A percentile compares a stretch with the other conserved stretches of the same genome.
Evolutionary conservation across 1,140 invertebrate species (phyloP).

Genomic region (Scaptodrosophila lebanonensis): DNA sequence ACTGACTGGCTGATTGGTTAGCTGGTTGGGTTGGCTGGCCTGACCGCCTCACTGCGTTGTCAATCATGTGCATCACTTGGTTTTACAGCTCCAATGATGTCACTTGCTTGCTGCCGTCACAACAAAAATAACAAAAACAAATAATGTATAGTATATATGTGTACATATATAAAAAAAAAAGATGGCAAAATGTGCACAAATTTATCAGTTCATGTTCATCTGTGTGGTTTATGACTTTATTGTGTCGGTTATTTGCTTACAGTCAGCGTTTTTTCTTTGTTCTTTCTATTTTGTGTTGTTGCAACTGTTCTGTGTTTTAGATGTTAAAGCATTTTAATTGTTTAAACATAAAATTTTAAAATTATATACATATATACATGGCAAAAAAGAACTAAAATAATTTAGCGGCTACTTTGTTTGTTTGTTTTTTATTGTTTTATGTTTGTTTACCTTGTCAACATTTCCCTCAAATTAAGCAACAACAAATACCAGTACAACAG

Average conservation of each 20-base stretch:
- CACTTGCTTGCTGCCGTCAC: conserved; percentile 33
- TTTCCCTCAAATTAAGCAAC: conserved; percentile 29
- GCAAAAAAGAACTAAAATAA: conserved; percentile 1
- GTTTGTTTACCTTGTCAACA: conserved; percentile 20
- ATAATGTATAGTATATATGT: conserved; percentile 15
- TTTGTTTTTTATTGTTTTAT: conserved; percentile 13
- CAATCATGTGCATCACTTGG: conserved; percentile 65
- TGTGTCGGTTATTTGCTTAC: conserved; percentile 29
- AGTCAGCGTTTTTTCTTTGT: conserved; percentile 15
- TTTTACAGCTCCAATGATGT: conserved; percentile 30
- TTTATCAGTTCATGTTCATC: conserved; percentile 43
- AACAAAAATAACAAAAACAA: conserved; percentile 29
- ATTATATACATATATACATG: neutral
- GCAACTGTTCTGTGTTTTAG: too few species aligned
- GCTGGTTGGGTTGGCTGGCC: too few species aligned
- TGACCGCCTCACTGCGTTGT: conserved; percentile 46
- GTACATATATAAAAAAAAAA: neutral
- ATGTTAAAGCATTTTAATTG: conserved; percentile 6
- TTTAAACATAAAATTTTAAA: neutral
- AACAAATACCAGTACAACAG: conserved; percentile 1
- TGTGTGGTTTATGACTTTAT: conserved; percentile 49
- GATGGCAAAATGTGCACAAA: neutral
- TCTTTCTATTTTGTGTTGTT: too few species aligned
- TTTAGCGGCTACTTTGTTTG: conserved; percentile 11
- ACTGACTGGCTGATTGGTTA: too few species aligned